These are phyloP conservation scores for Oreochromis tanganicae DNA, from an alignment of 2,113 vertebrate species.

Conservation along the genomic window DNA sequence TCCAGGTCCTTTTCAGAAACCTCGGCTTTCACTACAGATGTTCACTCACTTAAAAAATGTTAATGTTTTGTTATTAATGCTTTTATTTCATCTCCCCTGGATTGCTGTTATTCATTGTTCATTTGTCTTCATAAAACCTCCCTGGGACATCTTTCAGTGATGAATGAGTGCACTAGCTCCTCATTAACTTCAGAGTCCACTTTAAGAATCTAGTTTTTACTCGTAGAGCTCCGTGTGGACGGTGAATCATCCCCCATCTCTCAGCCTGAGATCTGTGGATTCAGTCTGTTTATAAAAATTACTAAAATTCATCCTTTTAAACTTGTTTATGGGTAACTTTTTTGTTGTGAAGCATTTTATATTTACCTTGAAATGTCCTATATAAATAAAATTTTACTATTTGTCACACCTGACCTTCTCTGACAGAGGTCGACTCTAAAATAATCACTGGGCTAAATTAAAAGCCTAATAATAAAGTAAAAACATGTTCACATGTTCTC, in stretches of 20 bases:
- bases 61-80: neutral
- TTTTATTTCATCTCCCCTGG: neutral
- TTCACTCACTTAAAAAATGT: neutral
- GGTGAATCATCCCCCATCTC: rapidly evolving
- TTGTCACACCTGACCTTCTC: neutral
- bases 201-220: neutral
- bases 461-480: neutral
- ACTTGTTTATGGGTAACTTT: neutral
- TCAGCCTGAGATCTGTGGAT: rapidly evolving
- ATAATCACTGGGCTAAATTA: neutral
- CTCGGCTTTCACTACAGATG: neutral
- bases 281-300: neutral
- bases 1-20: neutral
- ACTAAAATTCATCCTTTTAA: neutral
- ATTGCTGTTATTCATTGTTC: rapidly evolving
- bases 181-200: rapidly evolving
- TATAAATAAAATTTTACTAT: neutral
- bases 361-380: neutral
- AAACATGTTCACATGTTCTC: neutral
- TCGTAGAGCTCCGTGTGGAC: rapidly evolving
- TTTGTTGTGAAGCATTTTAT: neutral
- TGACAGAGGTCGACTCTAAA: neutral
- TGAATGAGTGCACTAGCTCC: neutral
- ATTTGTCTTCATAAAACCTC: rapidly evolving
- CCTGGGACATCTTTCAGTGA: too few species aligned